A percentile compares a stretch with the other conserved stretches of the same genome.
Conservation (phyloP, 1,140 invertebrate genomes). For the Ostrea edulis region DNA sequence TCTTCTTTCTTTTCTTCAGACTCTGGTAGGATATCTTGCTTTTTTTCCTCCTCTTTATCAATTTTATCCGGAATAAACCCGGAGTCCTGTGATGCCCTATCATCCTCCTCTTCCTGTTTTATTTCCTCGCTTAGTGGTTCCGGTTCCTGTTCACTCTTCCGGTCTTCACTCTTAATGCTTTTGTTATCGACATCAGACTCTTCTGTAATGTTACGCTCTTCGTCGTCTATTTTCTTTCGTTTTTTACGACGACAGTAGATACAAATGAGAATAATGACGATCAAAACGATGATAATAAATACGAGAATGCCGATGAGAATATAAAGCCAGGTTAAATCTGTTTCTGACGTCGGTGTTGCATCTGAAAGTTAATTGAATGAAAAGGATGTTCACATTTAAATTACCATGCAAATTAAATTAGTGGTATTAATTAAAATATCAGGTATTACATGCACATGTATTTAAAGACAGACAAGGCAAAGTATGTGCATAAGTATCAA, state of each 20-base stretch:
- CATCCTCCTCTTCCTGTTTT: slow-evolving; percentile 32
- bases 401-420: neutral
- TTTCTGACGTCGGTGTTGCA: slow-evolving; percentile 11
- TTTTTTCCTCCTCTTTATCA: slow-evolving; percentile 48
- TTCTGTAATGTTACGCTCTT: slow-evolving; percentile 23
- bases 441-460: neutral
- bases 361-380: neutral
- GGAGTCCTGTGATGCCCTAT: neutral
- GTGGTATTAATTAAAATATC: neutral
- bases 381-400: neutral
- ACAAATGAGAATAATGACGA: slow-evolving; percentile 32
- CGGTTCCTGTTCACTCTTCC: slow-evolving; percentile 25
- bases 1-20: slow-evolving; percentile 27
- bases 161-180: slow-evolving; percentile 16
- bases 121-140: slow-evolving; percentile 5
- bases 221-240: neutral
- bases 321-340: slow-evolving; percentile 42
- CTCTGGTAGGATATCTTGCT: neutral
- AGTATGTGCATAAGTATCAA: too few species aligned
- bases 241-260: slow-evolving; percentile 5
- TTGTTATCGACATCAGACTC: slow-evolving; percentile 1
- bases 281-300: slow-evolving; percentile 15
- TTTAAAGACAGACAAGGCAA: neutral
- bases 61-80: slow-evolving; percentile 44
- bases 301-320: slow-evolving; percentile 3